Evolutionary conservation across 2,888 invertebrate species (phyloP).

Genomic region (Pasiphila rectangulata): DNA sequence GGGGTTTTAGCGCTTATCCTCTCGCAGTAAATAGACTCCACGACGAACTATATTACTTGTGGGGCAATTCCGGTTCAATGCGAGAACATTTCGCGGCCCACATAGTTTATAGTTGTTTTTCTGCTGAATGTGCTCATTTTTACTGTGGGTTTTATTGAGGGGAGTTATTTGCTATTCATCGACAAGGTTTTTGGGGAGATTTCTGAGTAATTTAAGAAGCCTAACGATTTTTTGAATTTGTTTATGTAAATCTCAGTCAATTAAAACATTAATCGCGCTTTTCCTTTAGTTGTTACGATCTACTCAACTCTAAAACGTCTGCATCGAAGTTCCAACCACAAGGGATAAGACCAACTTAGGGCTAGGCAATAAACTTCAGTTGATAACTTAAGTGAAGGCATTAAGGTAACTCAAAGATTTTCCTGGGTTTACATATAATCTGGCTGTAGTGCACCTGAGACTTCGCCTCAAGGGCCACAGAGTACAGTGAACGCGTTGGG

Average conservation of each 20-base stretch:
- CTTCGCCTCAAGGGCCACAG: no score
- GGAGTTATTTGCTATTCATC: slow-evolving; percentile 35
- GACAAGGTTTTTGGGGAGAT: slow-evolving; percentile 9
- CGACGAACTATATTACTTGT: slow-evolving; percentile 63
- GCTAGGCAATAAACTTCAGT: slow-evolving; percentile 53
- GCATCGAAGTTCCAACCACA: slow-evolving; percentile 45
- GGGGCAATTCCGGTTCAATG: slow-evolving; percentile 50
- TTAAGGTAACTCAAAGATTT: slow-evolving; percentile 56
- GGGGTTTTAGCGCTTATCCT: slow-evolving; percentile 75
- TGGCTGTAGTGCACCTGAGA: slow-evolving; percentile 68
- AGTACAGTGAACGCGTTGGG: no score
- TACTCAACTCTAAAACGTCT: slow-evolving; percentile 30
- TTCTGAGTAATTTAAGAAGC: slow-evolving; percentile 10
- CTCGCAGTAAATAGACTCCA: slow-evolving; percentile 69
- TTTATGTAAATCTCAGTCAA: slow-evolving; percentile 16
- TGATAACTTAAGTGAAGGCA: slow-evolving; percentile 57
- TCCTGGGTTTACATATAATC: slow-evolving; percentile 64
- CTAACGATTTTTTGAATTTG: slow-evolving; percentile 18
- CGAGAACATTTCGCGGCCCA: slow-evolving; percentile 43
- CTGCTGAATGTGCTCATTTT: slow-evolving; percentile 45
- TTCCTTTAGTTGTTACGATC: slow-evolving; percentile 27
- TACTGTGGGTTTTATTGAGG: slow-evolving; percentile 35
- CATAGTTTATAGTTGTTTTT: slow-evolving; percentile 57
- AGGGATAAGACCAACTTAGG: slow-evolving; percentile 30
- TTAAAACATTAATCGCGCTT: slow-evolving; percentile 26